Evolutionary conservation across 2,113 vertebrate genomes (phyloP).

Genomic region (Calypte anna): DNA sequence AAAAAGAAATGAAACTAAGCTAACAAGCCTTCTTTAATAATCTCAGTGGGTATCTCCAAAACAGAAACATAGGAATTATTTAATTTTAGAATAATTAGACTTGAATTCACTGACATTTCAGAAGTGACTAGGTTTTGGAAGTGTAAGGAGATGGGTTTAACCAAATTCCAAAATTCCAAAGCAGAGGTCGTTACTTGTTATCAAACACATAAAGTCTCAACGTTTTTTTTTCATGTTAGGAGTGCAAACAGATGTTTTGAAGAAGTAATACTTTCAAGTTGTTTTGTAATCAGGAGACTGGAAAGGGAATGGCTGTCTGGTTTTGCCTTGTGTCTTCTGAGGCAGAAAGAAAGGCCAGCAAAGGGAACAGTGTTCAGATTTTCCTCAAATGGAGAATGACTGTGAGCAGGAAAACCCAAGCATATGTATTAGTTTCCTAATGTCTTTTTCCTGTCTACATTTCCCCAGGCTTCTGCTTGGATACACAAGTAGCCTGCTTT

Average conservation of each 20-base stretch:
- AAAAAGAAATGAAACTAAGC: background rate
- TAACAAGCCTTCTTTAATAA: background rate
- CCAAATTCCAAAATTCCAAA: background rate
- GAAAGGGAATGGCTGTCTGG: background rate
- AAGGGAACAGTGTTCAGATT: background rate
- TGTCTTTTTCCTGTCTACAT: background rate
- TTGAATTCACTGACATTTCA: slow-evolving; percentile 16
- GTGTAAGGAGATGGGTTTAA: background rate
- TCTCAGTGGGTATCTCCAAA: background rate
- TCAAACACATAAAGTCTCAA: slow-evolving; percentile 53
- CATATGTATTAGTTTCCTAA: background rate
- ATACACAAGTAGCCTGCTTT: background rate
- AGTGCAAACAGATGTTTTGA: slow-evolving; percentile 62
- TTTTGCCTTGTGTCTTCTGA: background rate
- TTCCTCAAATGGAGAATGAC: background rate
- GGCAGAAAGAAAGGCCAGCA: background rate
- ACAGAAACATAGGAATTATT: background rate
- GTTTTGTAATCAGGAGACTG: slow-evolving; percentile 62
- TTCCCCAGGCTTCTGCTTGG: background rate
- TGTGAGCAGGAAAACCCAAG: background rate
- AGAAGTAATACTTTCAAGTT: slow-evolving; percentile 19
- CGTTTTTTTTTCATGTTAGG: slow-evolving; percentile 65
- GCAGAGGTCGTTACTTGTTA: slow-evolving; percentile 48
- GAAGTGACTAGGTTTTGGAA: background rate
- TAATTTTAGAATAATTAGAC: slow-evolving; percentile 20